Percentiles rank a stretch among this genome's conserved stretches.
These are phyloP conservation scores for Phengaris alcon DNA, from an alignment of 2,888 invertebrate species.

Conservation along the genomic window DNA sequence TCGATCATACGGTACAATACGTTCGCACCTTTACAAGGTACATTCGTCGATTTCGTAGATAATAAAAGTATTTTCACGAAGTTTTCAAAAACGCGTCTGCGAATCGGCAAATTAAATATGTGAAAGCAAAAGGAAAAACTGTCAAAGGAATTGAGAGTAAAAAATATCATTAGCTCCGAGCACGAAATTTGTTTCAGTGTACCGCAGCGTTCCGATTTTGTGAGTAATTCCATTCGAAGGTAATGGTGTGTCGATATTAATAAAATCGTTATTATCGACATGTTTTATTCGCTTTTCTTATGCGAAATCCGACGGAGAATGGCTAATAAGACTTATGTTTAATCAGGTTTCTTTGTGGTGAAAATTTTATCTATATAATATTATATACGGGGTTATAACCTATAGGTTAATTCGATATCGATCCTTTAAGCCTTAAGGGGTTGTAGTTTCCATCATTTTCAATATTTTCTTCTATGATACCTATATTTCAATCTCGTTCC, in stretches of 20 bases:
- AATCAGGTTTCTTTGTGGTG: too few relatives aligned
- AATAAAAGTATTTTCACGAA: not conserved
- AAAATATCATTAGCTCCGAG: constrained; percentile 30
- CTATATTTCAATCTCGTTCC: too few relatives aligned
- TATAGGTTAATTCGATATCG: too few relatives aligned
- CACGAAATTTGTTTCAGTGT: not conserved
- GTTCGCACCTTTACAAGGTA: not conserved
- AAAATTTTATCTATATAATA: too few relatives aligned
- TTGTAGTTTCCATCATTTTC: too few relatives aligned
- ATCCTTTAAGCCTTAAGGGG: too few relatives aligned
- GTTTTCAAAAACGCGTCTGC: constrained; percentile 18
- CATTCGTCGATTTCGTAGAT: not conserved
- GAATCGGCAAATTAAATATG: constrained; percentile 31
- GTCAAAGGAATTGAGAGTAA: constrained; percentile 27
- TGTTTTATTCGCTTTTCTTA: not conserved
- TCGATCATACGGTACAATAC: too few relatives aligned
- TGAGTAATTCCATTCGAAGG: constrained; percentile 14
- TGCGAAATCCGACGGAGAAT: not conserved
- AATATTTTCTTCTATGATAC: too few relatives aligned
- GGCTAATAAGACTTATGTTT: not conserved
- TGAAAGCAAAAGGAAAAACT: constrained; percentile 28
- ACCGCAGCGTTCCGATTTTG: constrained; percentile 14
- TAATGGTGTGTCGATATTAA: constrained; percentile 6
- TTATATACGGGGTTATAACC: too few relatives aligned
- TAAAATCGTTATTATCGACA: constrained; percentile 12